These are phyloP conservation scores for Sycophila texana DNA, from an alignment of 2,888 invertebrate species.

Conservation along the genomic window DNA sequence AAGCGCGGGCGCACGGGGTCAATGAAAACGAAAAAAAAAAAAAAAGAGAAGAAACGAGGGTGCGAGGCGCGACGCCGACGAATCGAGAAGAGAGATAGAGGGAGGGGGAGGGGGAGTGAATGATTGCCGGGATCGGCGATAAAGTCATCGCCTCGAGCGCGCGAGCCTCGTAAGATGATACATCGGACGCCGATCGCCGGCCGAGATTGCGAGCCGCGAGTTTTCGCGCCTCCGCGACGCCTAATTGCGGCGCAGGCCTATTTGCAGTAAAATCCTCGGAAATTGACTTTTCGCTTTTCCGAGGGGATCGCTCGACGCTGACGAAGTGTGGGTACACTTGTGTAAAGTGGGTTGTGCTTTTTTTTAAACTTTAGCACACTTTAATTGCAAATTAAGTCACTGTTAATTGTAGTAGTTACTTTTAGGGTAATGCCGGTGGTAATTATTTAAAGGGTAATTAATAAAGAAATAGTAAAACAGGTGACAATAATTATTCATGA, in stretches of 20 bases:
- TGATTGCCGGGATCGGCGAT: slow-evolving; percentile 74
- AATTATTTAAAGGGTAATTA: too few species aligned
- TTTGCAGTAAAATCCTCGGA: not conserved
- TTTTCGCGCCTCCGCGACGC: slow-evolving; percentile 4
- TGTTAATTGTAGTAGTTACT: too few species aligned
- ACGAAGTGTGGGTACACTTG: not conserved
- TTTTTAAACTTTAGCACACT: not conserved
- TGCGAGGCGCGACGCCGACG: not conserved
- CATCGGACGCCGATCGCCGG: slow-evolving; percentile 73
- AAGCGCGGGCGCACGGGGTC: not conserved
- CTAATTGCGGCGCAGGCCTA: not conserved
- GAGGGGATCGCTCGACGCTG: not conserved
- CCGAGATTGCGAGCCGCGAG: slow-evolving; percentile 66
- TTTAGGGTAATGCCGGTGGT: too few species aligned
- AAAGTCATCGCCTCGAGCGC: slow-evolving; percentile 73
- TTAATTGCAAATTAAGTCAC: too few species aligned
- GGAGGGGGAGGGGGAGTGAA: slow-evolving; percentile 62
- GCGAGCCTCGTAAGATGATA: slow-evolving; percentile 73
- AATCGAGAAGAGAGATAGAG: slow-evolving; percentile 53
- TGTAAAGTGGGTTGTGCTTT: not conserved
- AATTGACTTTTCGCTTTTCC: not conserved
- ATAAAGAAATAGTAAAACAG: too few species aligned
- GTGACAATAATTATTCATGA: too few species aligned
- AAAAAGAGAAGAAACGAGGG: too few species aligned
- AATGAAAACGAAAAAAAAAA: not conserved